phyloP scores from a whole-genome alignment of 2,888 invertebrate species.

The Epiblema foenella region DNA sequence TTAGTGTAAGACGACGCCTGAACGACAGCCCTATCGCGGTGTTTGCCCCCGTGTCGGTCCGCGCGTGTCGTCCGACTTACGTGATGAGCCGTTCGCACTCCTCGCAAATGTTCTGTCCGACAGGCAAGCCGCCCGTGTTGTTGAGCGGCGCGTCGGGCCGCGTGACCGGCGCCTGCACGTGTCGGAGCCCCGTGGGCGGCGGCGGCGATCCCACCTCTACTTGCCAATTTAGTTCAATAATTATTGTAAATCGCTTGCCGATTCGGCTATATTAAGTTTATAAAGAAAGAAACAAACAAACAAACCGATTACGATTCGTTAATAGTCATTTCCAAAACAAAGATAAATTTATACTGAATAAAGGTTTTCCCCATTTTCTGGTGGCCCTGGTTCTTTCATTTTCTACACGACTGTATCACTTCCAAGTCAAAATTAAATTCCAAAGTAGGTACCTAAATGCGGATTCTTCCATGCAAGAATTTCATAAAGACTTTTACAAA shows the following conservation, averaged over 20 bases:
- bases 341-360: background rate
- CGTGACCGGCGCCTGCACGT: constrained; percentile 91
- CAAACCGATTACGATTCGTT: constrained; percentile 21
- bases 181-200: constrained; percentile 86
- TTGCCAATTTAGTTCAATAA: constrained; percentile 61
- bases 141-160: constrained; percentile 86
- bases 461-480: constrained; percentile 1
- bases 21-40: constrained; percentile 47
- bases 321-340: background rate
- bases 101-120: constrained; percentile 97
- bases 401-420: background rate
- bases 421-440: background rate
- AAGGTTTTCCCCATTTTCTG: background rate
- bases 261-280: background rate
- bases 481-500: background rate
- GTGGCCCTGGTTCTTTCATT: background rate
- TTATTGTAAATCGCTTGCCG: constrained; percentile 14
- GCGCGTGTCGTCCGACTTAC: constrained; percentile 92
- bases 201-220: constrained; percentile 73
- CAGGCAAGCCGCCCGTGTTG: constrained; percentile 90
- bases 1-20: constrained; percentile 17
- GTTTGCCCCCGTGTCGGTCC: constrained; percentile 87
- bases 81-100: constrained; percentile 98
- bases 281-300: constrained; percentile 10
- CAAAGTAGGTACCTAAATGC: background rate